These are phyloP conservation scores for Cladorhizidae sp. DNA, from an alignment of 37 sponge, comb jelly and placozoan species.

Conservation along the genomic window DNA sequence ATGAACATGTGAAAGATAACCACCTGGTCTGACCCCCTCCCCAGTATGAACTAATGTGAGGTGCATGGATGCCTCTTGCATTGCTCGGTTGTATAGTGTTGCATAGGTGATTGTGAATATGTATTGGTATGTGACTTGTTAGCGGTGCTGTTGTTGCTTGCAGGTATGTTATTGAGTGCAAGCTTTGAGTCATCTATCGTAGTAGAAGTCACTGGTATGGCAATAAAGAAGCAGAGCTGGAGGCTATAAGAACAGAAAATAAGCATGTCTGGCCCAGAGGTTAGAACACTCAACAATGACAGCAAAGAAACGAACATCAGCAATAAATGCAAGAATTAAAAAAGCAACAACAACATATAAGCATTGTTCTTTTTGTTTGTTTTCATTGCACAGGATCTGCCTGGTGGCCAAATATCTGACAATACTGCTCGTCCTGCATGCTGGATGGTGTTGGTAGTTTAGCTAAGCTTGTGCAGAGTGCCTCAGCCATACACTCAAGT, in stretches of 20 bases:
- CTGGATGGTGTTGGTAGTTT: conserved; percentile 73
- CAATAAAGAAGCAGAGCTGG: conserved; percentile 68
- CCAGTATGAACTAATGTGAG: too few species aligned
- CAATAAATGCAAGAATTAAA: not conserved
- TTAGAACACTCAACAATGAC: conserved; percentile 3
- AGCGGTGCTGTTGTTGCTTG: too few species aligned
- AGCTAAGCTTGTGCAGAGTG: conserved; percentile 55
- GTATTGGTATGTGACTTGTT: too few species aligned
- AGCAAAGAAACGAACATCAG: not conserved
- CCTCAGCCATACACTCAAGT: conserved; percentile 58
- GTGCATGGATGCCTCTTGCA: too few species aligned
- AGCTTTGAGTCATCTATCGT: conserved; percentile 85
- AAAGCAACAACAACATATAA: conserved; percentile 10
- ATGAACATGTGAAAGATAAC: too few species aligned
- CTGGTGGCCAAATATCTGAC: conserved; percentile 17
- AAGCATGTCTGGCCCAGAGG: conserved; percentile 94
- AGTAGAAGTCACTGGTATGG: conserved; percentile 96
- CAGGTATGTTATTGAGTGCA: conserved; percentile 90
- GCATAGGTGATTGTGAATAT: too few species aligned
- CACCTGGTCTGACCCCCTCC: too few species aligned
- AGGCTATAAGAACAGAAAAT: conserved; percentile 75
- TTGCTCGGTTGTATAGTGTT: too few species aligned
- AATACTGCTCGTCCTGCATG: conserved; percentile 62
- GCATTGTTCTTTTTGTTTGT: not conserved
- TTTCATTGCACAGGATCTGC: conserved; percentile 27